Conservation (phyloP, 1,140 invertebrate species). For the Leptinotarsa lineolata region DNA sequence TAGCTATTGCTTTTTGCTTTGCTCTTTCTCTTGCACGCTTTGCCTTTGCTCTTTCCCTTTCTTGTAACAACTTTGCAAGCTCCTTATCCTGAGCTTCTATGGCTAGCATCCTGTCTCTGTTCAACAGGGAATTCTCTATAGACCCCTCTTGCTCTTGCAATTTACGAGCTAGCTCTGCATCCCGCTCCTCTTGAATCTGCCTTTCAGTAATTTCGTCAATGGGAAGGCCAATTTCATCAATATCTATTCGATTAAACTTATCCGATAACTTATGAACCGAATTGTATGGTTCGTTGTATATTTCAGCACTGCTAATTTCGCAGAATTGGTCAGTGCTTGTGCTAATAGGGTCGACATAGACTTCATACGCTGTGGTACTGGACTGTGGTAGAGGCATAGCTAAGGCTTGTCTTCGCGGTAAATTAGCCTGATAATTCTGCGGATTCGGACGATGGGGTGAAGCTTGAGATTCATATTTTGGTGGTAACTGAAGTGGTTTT, state of each 20-base stretch:
- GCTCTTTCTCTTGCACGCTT: slow-evolving; percentile 69
- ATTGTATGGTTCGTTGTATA: slow-evolving; percentile 47
- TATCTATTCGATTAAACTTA: slow-evolving; percentile 47
- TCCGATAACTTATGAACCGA: slow-evolving; percentile 35
- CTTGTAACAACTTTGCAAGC: slow-evolving; percentile 85
- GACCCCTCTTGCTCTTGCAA: slow-evolving; percentile 65
- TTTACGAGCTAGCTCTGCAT: slow-evolving; percentile 63
- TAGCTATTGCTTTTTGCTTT: slow-evolving; percentile 68
- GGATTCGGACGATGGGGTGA: slow-evolving; percentile 36
- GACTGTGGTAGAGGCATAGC: slow-evolving; percentile 48
- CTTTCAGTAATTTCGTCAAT: slow-evolving; percentile 61
- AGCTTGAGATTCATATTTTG: slow-evolving; percentile 31
- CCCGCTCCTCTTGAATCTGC: slow-evolving; percentile 65
- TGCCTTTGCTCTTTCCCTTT: slow-evolving; percentile 75
- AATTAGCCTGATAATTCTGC: slow-evolving; percentile 43
- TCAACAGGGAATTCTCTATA: slow-evolving; percentile 63
- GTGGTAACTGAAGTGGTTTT: slow-evolving; percentile 32
- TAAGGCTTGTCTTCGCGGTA: slow-evolving; percentile 47
- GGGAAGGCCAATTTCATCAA: slow-evolving; percentile 57
- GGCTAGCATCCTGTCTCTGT: slow-evolving; percentile 74
- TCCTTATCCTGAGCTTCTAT: slow-evolving; percentile 92
- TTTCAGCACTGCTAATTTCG: slow-evolving; percentile 39
- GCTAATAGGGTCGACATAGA: slow-evolving; percentile 40
- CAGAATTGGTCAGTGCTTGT: slow-evolving; percentile 21
- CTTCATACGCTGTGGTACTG: slow-evolving; percentile 23